Conservation (phyloP, 2,797 vertebrate species). For the Echeneis naucrates region DNA sequence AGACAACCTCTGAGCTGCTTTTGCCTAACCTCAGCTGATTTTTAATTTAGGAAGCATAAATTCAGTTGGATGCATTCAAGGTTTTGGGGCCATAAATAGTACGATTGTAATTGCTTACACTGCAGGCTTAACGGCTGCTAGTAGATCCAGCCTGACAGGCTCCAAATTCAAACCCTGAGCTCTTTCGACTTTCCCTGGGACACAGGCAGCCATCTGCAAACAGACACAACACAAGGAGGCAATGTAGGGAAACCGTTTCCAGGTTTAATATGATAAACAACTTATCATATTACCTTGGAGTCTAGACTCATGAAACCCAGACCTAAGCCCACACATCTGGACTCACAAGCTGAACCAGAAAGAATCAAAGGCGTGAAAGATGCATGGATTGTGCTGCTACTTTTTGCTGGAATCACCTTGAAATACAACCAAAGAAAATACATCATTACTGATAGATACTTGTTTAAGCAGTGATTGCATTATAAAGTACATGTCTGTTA, state of each 20-base stretch:
- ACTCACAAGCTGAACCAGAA: slow-evolving; percentile 63
- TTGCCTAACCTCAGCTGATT: slow-evolving; percentile 59
- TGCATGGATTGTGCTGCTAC: slow-evolving; percentile 83
- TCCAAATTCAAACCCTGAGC: slow-evolving; percentile 81
- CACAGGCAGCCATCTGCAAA: slow-evolving; percentile 78
- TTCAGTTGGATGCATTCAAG: slow-evolving; percentile 30
- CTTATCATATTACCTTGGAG: slow-evolving; percentile 78
- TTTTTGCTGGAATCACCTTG: slow-evolving; percentile 90
- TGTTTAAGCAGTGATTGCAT: neutral
- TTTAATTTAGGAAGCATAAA: slow-evolving; percentile 66
- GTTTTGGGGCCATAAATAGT: slow-evolving; percentile 52
- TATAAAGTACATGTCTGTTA: neutral
- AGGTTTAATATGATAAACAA: slow-evolving; percentile 1
- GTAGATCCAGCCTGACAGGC: slow-evolving; percentile 85
- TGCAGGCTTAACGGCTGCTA: slow-evolving; percentile 82
- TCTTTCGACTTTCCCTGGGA: slow-evolving; percentile 85
- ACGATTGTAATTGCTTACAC: slow-evolving; percentile 83
- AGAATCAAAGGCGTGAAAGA: slow-evolving; percentile 90
- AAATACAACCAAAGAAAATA: slow-evolving; percentile 11
- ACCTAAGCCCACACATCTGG: slow-evolving; percentile 80
- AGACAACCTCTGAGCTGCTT: slow-evolving; percentile 56
- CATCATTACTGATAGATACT: neutral
- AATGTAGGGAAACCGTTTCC: slow-evolving; percentile 4
- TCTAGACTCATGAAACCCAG: slow-evolving; percentile 93
- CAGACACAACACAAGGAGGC: slow-evolving; percentile 31